A percentile compares a stretch with the other conserved stretches of the same genome.
phyloP scores from a whole-genome alignment of 2,888 invertebrate genomes.

The Dasypolia templi region DNA sequence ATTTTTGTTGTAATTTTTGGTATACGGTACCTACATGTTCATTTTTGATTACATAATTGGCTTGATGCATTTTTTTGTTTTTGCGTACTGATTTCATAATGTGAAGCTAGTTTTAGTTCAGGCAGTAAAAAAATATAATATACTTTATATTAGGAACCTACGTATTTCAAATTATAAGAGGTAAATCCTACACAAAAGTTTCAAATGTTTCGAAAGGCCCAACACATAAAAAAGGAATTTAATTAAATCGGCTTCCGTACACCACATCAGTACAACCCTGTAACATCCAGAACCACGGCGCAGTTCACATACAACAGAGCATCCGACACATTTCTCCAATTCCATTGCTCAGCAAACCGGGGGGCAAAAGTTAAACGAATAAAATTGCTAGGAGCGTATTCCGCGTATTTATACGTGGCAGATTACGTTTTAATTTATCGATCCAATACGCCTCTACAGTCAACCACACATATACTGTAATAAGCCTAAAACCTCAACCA shows the following conservation, averaged over 20 bases:
- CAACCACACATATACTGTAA: constrained; percentile 31
- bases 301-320: constrained; percentile 41
- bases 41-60: neutral
- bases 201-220: too few species aligned
- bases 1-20: constrained; percentile 1
- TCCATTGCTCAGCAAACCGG: constrained; percentile 49
- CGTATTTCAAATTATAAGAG: too few species aligned
- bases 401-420: constrained; percentile 62
- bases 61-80: too few species aligned
- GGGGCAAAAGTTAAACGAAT: constrained; percentile 57
- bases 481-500: constrained; percentile 6
- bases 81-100: too few species aligned
- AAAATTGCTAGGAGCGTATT: constrained; percentile 62
- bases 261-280: constrained; percentile 16
- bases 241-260: constrained; percentile 2
- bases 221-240: neutral
- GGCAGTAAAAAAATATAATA: neutral
- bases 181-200: too few species aligned
- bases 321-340: constrained; percentile 46
- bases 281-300: neutral
- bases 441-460: constrained; percentile 56
- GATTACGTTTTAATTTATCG: constrained; percentile 69
- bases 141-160: too few species aligned
- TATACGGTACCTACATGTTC: neutral
- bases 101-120: neutral